A percentile compares a stretch with the other conserved stretches of the same genome.
Evolutionary conservation across 2,888 invertebrate genomes (phyloP).

Genomic region (Drosophila recens): DNA sequence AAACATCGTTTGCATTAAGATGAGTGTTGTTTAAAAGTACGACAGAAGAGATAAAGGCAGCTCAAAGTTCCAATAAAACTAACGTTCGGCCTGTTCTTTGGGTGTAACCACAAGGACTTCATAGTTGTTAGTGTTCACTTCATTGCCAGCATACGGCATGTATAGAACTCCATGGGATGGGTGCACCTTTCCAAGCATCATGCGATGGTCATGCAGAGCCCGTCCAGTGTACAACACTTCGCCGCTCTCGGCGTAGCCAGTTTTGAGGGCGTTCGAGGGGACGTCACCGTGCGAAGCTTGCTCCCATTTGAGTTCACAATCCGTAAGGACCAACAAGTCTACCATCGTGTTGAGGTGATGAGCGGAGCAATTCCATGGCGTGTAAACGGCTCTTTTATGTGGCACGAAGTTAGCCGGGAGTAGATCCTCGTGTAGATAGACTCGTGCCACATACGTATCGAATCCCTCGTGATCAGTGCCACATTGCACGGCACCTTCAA

Average conservation of each 20-base stretch:
- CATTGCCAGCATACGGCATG: conserved; percentile 65
- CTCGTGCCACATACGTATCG: conserved; percentile 79
- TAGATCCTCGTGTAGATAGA: conserved; percentile 67
- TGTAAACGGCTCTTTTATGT: conserved; percentile 58
- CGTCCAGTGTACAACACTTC: conserved; percentile 76
- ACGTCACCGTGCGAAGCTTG: conserved; percentile 58
- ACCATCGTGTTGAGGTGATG: conserved; percentile 58
- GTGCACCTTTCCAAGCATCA: conserved; percentile 77
- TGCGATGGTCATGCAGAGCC: conserved; percentile 44
- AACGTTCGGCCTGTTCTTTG: conserved; percentile 57
- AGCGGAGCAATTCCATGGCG: conserved; percentile 65
- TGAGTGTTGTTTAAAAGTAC: not conserved
- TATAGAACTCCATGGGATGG: conserved; percentile 75
- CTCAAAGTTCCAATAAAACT: not conserved
- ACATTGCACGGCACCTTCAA: too few species aligned
- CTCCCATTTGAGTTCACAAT: conserved; percentile 75
- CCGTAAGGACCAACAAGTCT: conserved; percentile 69
- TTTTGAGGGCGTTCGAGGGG: conserved; percentile 64
- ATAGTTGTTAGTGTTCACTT: conserved; percentile 64
- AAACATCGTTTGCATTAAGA: not conserved
- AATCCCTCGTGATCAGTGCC: too few species aligned
- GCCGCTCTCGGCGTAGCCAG: conserved; percentile 68
- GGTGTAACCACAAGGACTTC: conserved; percentile 73
- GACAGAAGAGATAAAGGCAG: not conserved
- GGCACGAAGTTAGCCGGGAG: conserved; percentile 78